Evolutionary conservation across 2,113 vertebrate species (phyloP), one percentile per base, ranked within the genome.

Genomic region (Paradoxurus hermaphroditus): DNA sequence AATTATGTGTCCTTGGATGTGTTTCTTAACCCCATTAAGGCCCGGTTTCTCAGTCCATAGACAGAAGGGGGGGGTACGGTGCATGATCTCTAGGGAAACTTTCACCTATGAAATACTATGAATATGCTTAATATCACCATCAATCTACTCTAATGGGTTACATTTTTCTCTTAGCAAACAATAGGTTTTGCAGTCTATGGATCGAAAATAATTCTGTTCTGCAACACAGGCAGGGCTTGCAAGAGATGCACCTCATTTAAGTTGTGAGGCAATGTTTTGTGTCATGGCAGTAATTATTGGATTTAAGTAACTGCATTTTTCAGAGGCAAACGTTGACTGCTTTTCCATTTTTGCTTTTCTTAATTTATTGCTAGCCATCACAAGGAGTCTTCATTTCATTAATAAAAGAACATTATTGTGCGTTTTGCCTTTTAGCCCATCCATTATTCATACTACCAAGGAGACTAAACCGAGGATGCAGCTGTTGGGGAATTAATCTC

Each of bases 391-490:
- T 98, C 95, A 97, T 98, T 99, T 98, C 98, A 98, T 99, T 99
- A 99, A 98, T 98, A 99, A 98, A 98, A 98, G 96, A 98, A 98
- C 97, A 97, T 98, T 97, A 98, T 87, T 95, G 98, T 98, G 92
- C 97, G 97, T 98, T 98, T 98, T 98, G 98, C 97, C 94, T 98
- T 98, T 94, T 95, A 97, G 97, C 12, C 97, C 97, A 98, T 98
- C 96, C 98, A 98, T 99, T 99, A 99, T 99, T 99, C 98, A 98
- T 98, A 94, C 89, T 75, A 98, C 97, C 95, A 95, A 98, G 94
- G 97, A 98, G 97, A 97, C 90, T 85, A 96, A 97, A 96, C 95
- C 36, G 44, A 91, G 88, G 96, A 97, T 98, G 97, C 98, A 98
- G 98, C 98, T 98, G 98, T 95, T 98, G 92, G 85, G 0, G 36